Base-by-base conservation (phyloP, 2,888 invertebrate species). In the Agrotis ipsilon region DNA sequence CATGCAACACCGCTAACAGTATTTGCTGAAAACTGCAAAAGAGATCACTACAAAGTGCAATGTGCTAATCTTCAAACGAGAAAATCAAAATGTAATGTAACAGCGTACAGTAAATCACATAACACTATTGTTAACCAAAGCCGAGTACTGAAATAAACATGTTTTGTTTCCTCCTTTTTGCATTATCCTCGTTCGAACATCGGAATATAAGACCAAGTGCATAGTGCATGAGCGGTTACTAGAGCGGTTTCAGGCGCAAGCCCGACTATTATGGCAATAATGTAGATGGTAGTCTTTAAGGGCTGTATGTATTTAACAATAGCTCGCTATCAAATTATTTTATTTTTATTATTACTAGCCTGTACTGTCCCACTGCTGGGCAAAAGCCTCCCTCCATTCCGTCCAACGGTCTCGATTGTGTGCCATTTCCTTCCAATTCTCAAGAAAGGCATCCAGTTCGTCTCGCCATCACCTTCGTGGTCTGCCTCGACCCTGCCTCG, bases 121-220 rank as follows among this genome's bases (percentile, higher is more conserved):
- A 57, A 61, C 59, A 61, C 78, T 71, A 82, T 82, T 81, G 80
- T 82, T 68, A 77, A 67, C 75, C 75, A 59, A 74, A 70, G 71
- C 67, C 52, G 39, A 60, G 62, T 55, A 76, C 83, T 79, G 69
- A 86, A 87, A 86, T 84, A 85, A 83, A 83, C 82, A 77, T 72
- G 74, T 76, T 81, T 78, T 79, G 66, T 89, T 88, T 87, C 89
- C 88, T 87, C 78, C 72, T 88, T 84, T 58, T 88, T 87, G 85
- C 72, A 75, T 86, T 89, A 87, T 90, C 87, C 88, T 89, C 80
- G 57, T 72, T 51, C 62, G 72, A 72, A 65, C 72, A 72, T 55
- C 80, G 64, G 72, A 58, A 45, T 57, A 72, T 65, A 55, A 52
- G 18, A 43, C 60, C 46, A 1, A 1, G 52, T 0, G 4, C 24